phyloP scores from a whole-genome alignment of 35 echinoderm and acorn worm species.

The Hemicentrotus pulcherrimus region DNA sequence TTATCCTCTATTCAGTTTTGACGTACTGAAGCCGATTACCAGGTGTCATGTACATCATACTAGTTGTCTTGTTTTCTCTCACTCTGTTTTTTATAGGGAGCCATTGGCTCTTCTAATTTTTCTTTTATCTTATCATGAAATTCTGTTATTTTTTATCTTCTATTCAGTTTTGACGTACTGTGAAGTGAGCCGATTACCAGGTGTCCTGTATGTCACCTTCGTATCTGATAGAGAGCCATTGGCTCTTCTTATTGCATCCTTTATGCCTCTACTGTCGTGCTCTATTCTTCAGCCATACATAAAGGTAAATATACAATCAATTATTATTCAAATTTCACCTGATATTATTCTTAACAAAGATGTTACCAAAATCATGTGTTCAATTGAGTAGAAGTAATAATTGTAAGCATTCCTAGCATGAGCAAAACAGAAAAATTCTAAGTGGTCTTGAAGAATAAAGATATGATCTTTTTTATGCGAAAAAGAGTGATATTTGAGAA shows the following conservation, averaged over 20 bases:
- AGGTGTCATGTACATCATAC: not conserved
- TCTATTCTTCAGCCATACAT: conserved; percentile 37
- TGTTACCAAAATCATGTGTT: too few relatives aligned
- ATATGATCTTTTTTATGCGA: too few relatives aligned
- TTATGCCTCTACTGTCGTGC: conserved; percentile 17
- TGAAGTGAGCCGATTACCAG: conserved; percentile 16
- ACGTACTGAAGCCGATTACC: not conserved
- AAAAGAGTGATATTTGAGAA: too few relatives aligned
- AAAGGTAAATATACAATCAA: not conserved
- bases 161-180: conserved; percentile 23
- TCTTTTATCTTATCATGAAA: not conserved
- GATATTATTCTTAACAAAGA: too few relatives aligned
- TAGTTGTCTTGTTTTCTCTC: too few relatives aligned
- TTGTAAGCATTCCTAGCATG: too few relatives aligned
- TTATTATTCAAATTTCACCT: not conserved
- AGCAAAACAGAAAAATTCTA: too few relatives aligned
- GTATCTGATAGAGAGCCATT: conserved; percentile 31
- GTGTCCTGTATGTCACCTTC: not conserved
- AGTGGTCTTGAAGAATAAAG: too few relatives aligned
- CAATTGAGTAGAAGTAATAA: too few relatives aligned
- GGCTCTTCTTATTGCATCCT: conserved; percentile 4
- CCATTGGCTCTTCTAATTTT: not conserved
- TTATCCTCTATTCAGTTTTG: conserved; percentile 5
- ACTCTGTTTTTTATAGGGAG: not conserved
- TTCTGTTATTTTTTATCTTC: not conserved